Evolutionary conservation across 2,113 vertebrate species (phyloP).

Genomic region (Thymallus thymallus): DNA sequence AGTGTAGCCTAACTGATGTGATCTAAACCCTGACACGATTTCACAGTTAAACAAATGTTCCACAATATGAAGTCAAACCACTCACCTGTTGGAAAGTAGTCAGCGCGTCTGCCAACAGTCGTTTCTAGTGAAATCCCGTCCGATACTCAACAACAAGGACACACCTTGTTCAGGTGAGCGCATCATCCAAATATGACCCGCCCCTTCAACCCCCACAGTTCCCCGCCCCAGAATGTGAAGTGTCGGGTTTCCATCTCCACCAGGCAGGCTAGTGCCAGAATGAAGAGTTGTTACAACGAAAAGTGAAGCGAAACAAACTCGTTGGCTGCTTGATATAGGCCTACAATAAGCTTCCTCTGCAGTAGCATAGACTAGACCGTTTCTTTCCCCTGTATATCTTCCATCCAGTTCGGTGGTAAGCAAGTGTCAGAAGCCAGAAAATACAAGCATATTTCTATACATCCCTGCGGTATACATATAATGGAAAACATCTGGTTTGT

Average conservation of each 20-base stretch:
- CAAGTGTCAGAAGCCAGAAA: no score
- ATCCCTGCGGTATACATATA: no score
- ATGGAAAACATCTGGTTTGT: no score
- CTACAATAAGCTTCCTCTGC: no score
- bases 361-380: no score
- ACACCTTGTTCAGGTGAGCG: neutral
- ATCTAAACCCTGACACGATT: neutral
- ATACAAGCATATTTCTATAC: no score
- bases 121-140: neutral
- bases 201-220: neutral
- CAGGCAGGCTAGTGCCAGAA: no score
- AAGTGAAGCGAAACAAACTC: no score
- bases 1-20: neutral
- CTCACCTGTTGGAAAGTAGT: neutral
- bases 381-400: no score
- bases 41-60: neutral
- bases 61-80: neutral
- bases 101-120: neutral
- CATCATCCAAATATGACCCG: neutral
- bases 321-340: no score
- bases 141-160: neutral
- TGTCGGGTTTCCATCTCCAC: neutral
- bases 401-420: no score
- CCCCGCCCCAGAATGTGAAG: neutral
- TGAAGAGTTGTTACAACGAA: no score